These are phyloP conservation scores for Drosophila niveifrons DNA, from an alignment of 2,888 invertebrate species.

Conservation along the genomic window DNA sequence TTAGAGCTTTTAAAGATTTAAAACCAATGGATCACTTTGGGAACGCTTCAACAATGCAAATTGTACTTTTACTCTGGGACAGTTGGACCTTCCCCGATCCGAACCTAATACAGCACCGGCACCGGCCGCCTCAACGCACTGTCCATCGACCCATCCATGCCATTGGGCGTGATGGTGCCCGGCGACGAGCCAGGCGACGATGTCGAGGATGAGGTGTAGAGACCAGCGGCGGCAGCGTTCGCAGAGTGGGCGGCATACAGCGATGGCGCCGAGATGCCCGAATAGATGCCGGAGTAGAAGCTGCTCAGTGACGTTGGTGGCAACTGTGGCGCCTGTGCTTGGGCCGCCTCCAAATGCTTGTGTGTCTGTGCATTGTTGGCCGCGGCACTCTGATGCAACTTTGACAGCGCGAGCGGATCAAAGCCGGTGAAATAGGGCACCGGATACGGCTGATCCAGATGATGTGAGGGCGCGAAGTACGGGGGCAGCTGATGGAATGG, in stretches of 20 bases:
- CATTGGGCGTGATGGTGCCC: constrained; percentile 83
- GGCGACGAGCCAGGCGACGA: constrained; percentile 85
- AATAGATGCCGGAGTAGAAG: constrained; percentile 85
- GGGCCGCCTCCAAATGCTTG: constrained; percentile 82
- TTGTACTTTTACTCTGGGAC: constrained; percentile 79
- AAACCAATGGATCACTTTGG: constrained; percentile 81
- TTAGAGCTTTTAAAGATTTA: constrained; percentile 77
- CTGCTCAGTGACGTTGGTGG: constrained; percentile 85
- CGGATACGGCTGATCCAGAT: constrained; percentile 87
- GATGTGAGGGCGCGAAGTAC: constrained; percentile 92
- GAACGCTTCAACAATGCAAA: constrained; percentile 74
- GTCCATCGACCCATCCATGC: constrained; percentile 84
- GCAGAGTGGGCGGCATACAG: constrained; percentile 85
- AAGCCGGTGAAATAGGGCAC: constrained; percentile 85
- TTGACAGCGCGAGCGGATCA: constrained; percentile 84
- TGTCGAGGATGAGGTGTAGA: constrained; percentile 85
- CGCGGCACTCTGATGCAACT: constrained; percentile 84
- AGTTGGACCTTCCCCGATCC: constrained; percentile 22
- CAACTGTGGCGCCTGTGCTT: constrained; percentile 82
- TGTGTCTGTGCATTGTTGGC: constrained; percentile 80
- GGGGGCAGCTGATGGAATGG: constrained; percentile 89
- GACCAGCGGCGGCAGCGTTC: constrained; percentile 83
- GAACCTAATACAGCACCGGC: constrained; percentile 84
- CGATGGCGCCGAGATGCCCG: constrained; percentile 85
- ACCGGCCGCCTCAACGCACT: constrained; percentile 84